These are phyloP conservation scores for Philereme transversata DNA, from an alignment of 2,888 invertebrate genomes.

Conservation along the genomic window DNA sequence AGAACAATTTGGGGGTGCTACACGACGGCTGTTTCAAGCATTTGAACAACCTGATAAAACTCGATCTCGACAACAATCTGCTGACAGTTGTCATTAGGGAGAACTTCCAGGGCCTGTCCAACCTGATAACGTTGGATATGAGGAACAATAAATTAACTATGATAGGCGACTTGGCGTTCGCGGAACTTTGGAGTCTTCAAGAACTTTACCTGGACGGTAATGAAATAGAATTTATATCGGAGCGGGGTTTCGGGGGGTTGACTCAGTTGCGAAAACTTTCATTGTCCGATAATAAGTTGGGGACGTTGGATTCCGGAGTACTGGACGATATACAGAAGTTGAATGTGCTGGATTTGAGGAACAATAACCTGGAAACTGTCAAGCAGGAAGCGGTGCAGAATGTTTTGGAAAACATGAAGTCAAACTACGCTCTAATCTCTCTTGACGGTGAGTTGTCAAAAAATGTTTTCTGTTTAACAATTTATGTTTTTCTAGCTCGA, in stretches of 20 bases:
- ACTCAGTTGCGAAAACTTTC: slow-evolving; percentile 88
- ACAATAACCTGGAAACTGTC: slow-evolving; percentile 90
- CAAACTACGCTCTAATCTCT: slow-evolving; percentile 88
- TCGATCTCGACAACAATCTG: slow-evolving; percentile 91
- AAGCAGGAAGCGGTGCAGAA: slow-evolving; percentile 89
- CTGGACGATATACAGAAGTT: slow-evolving; percentile 88
- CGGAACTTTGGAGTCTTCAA: slow-evolving; percentile 89
- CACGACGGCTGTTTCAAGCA: slow-evolving; percentile 94
- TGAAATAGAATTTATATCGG: slow-evolving; percentile 89
- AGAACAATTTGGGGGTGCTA: slow-evolving; percentile 92
- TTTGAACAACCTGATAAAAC: slow-evolving; percentile 88
- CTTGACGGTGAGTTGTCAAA: slow-evolving; percentile 87
- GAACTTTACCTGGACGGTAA: slow-evolving; percentile 89
- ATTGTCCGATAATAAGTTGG: slow-evolving; percentile 90
- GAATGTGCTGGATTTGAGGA: slow-evolving; percentile 89
- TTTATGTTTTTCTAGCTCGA: too few relatives aligned
- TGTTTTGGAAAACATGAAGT: slow-evolving; percentile 88
- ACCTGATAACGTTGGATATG: slow-evolving; percentile 89
- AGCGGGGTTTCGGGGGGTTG: slow-evolving; percentile 90
- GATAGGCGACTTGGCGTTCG: slow-evolving; percentile 92
- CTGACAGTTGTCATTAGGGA: slow-evolving; percentile 90
- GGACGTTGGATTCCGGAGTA: slow-evolving; percentile 87
- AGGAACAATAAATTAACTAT: slow-evolving; percentile 90
- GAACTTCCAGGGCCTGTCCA: slow-evolving; percentile 90
- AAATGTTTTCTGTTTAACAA: too few relatives aligned